phyloP scores from a whole-genome alignment of 2,797 vertebrate species.

The Sebastes vulpes region DNA sequence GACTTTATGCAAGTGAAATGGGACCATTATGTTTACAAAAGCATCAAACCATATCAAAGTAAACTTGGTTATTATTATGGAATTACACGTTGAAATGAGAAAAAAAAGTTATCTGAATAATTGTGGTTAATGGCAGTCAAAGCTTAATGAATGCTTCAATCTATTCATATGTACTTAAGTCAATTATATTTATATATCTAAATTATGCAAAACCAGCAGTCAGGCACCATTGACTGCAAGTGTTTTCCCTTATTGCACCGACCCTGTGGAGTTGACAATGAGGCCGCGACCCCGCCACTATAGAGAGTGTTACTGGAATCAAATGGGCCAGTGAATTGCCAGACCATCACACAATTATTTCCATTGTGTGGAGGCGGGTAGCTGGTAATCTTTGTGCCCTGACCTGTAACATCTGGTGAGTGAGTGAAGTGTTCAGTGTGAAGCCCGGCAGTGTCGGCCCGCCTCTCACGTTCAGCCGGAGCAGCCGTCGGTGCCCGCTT shows the following conservation, averaged over 20 bases:
- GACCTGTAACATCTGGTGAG: constrained; percentile 75
- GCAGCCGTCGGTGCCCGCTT: constrained; percentile 55
- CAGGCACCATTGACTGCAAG: constrained; percentile 13
- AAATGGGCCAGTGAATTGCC: constrained; percentile 68
- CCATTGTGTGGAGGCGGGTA: constrained; percentile 55
- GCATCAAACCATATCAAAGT: neutral
- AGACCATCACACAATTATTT: constrained; percentile 68
- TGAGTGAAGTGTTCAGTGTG: constrained; percentile 55
- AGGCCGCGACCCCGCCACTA: constrained; percentile 33
- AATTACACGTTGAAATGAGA: neutral
- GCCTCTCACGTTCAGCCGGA: constrained; percentile 43
- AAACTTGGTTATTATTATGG: neutral
- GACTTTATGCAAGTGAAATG: neutral
- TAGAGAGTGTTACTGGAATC: constrained; percentile 49
- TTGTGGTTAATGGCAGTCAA: neutral
- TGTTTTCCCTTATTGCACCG: constrained; percentile 23
- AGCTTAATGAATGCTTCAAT: neutral
- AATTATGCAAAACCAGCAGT: constrained; percentile 17
- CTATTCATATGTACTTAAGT: neutral
- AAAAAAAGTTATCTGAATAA: neutral
- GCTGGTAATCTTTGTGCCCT: constrained; percentile 42
- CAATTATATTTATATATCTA: neutral
- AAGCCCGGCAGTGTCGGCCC: constrained; percentile 42
- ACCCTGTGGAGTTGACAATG: constrained; percentile 46
- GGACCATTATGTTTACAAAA: constrained; percentile 1